Evolutionary conservation across 2,797 vertebrate genomes (phyloP).

Genomic region (Tauraco hartlaubi): DNA sequence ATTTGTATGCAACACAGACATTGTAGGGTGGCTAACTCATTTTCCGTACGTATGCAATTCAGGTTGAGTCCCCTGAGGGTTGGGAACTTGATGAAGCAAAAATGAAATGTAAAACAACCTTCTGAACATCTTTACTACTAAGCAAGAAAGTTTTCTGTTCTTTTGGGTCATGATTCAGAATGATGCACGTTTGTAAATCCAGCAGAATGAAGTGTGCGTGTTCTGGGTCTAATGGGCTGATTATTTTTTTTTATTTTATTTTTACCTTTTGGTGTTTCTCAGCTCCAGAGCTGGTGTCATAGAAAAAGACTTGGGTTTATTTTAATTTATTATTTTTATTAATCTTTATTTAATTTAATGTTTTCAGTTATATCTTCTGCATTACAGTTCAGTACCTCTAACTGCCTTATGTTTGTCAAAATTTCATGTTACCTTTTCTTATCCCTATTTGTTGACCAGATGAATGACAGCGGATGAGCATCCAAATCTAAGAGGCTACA

Average conservation of each 20-base stretch:
- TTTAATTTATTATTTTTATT: background rate
- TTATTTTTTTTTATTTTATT: background rate
- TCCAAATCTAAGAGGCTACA: background rate
- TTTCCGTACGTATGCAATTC: background rate
- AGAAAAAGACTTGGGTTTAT: background rate
- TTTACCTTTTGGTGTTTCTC: background rate
- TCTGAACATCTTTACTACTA: background rate
- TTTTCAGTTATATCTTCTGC: background rate
- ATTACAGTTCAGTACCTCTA: background rate
- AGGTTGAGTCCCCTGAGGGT: background rate
- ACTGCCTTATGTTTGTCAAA: background rate
- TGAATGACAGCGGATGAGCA: constrained; percentile 34
- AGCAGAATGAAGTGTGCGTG: background rate
- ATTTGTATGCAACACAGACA: background rate
- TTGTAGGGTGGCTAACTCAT: background rate
- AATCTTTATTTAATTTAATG: background rate
- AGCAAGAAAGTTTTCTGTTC: background rate
- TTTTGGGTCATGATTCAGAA: background rate
- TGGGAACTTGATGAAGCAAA: background rate
- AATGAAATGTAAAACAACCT: background rate
- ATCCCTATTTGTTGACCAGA: background rate
- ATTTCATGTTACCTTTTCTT: background rate
- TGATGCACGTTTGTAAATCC: background rate
- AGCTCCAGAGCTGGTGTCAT: background rate
- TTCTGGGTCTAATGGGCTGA: background rate